These are phyloP conservation scores for Myrmecophaga tridactyla DNA, from an alignment of 2,113 vertebrate species.

Conservation along the genomic window DNA sequence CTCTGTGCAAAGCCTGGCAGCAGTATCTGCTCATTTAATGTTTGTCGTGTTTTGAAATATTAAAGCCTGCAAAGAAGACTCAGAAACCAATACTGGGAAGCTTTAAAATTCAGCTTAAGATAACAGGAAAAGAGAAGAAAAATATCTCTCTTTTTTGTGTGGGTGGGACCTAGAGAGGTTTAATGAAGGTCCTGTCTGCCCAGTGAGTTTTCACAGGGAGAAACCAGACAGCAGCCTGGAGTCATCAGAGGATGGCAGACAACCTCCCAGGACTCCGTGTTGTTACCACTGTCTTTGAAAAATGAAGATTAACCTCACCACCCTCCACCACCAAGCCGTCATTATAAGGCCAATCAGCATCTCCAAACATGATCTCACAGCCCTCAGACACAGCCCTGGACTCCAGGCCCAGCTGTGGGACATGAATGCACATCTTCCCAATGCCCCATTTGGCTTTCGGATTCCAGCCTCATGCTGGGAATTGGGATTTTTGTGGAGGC, in stretches of 20 bases:
- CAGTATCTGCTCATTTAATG: neutral
- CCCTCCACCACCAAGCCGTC: neutral
- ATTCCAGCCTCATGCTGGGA: neutral
- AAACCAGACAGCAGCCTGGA: neutral
- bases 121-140: neutral
- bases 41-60: neutral
- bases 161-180: neutral
- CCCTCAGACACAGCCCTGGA: conserved; percentile 1
- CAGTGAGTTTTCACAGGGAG: neutral
- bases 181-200: neutral
- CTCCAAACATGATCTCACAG: neutral
- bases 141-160: neutral
- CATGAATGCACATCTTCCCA: neutral
- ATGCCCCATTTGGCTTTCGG: neutral
- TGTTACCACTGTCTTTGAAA: neutral
- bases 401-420: neutral
- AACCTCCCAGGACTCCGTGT: conserved; percentile 21
- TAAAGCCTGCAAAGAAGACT: neutral
- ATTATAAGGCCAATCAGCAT: conserved; percentile 10
- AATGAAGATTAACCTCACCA: neutral
- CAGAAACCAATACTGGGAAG: neutral
- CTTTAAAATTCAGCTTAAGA: neutral
- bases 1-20: neutral
- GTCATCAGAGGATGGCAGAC: neutral
- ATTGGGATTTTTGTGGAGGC: neutral